Percentiles rank a stretch among this genome's conserved stretches.
Evolutionary conservation across 2,113 vertebrate species (phyloP).

Genomic region (Setophaga petechia): DNA sequence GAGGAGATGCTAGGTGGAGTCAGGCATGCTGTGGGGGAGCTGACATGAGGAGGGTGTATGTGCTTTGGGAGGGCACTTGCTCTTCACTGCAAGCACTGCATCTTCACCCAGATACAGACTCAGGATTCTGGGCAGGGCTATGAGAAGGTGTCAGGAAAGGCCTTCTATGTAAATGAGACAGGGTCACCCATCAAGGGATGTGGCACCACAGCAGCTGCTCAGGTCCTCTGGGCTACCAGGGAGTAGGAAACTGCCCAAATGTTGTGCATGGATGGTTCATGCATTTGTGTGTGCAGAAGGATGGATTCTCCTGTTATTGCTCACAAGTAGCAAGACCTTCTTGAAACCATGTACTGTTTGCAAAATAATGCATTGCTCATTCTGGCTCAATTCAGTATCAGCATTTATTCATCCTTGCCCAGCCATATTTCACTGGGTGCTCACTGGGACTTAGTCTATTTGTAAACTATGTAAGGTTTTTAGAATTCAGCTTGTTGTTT

Average conservation of each 20-base stretch:
- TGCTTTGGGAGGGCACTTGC: not conserved
- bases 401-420: not conserved
- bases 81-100: not conserved
- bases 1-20: not conserved
- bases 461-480: constrained; percentile 1
- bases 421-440: not conserved
- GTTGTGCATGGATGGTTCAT: fast-evolving
- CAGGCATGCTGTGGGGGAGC: fast-evolving
- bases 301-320: not conserved
- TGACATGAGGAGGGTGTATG: fast-evolving
- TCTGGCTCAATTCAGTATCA: not conserved
- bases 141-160: not conserved
- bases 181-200: not conserved
- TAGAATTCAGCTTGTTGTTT: not conserved
- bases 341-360: not conserved
- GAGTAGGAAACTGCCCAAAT: not conserved
- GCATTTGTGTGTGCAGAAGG: not conserved
- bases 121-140: not conserved
- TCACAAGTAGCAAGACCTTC: not conserved
- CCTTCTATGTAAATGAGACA: not conserved
- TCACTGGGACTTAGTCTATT: not conserved
- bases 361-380: not conserved
- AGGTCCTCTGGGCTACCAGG: not conserved
- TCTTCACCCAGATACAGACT: not conserved
- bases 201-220: not conserved